Percentiles rank a stretch among this genome's conserved stretches.
These are phyloP conservation scores for Cheilosia vulpina DNA, from an alignment of 2,888 invertebrate species.

Conservation along the genomic window DNA sequence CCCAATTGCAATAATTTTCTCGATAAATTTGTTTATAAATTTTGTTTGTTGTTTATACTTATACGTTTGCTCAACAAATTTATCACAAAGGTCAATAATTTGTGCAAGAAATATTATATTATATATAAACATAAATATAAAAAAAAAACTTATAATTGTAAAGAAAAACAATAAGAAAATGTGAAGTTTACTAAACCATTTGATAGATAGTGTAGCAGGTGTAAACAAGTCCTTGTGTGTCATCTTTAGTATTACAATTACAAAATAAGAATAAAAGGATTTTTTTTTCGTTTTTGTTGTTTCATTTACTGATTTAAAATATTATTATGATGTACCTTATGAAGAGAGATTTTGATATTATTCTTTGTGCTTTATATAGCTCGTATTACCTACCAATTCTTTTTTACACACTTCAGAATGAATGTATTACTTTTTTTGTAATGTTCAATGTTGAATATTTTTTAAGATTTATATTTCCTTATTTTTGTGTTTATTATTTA, in stretches of 20 bases:
- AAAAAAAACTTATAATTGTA: constrained; percentile 36
- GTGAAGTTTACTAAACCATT: constrained; percentile 51
- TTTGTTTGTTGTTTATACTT: constrained; percentile 36
- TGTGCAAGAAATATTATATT: too few relatives aligned
- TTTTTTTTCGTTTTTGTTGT: constrained; percentile 20
- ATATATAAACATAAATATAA: constrained; percentile 29
- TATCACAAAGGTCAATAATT: too few relatives aligned
- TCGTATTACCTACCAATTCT: constrained; percentile 47
- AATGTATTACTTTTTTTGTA: constrained; percentile 40
- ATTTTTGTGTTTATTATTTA: constrained; percentile 24
- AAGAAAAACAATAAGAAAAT: constrained; percentile 35
- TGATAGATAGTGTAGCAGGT: constrained; percentile 56
- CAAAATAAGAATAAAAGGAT: constrained; percentile 29
- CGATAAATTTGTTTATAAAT: constrained; percentile 58
- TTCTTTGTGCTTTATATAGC: constrained; percentile 67
- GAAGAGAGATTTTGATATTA: constrained; percentile 70
- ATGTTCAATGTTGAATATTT: constrained; percentile 61
- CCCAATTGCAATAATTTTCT: constrained; percentile 73
- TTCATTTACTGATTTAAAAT: constrained; percentile 43
- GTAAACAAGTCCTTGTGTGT: constrained; percentile 70
- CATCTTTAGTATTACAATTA: constrained; percentile 69
- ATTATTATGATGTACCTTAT: constrained; percentile 70
- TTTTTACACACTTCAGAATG: constrained; percentile 43
- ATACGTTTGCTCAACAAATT: too few relatives aligned
- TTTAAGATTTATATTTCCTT: constrained; percentile 49